Evolutionary conservation across 2,888 invertebrate genomes (phyloP), one percentile per base, ranked within the genome.

Genomic region (Gastrophysa polygoni): DNA sequence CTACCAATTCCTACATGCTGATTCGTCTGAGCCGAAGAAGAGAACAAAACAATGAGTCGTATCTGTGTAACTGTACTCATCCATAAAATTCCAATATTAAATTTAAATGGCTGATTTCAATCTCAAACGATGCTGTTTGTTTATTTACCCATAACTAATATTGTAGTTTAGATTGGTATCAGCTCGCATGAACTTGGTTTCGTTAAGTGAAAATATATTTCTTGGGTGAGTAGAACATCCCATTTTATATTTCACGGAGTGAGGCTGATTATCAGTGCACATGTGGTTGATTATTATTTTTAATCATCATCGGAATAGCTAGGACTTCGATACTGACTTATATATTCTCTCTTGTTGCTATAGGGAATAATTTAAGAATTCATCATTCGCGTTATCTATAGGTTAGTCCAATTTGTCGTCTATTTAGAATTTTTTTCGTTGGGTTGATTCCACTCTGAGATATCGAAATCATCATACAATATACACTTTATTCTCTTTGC

Each of bases 21-120:
- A 18, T 57, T 44, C 14, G 21, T 32, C 17, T 20, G 38, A 47
- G 17, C 47, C 17, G 29, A 38, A 44, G 21, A 43, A 20, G 21
- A 57, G 18, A 24, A 47, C 51, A 59, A 50, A 57, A 59, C 55
- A 63, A 64, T 64, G 52, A 58, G 57, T 55, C 52, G 46, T 52
- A 61, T 52, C 57, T 38, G 57, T 48, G 38, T 52, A 50, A 57
- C 57, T 46, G 57, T 51, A 54, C 59, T 55, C 59, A 54, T 52
- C 63, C 57, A 65, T 59, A 68, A 68, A 66, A 68, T 63, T 65
- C 65, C 68, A 67, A 70, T 74, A 76, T 77, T 75, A 75, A 77
- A 76, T 74, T 75, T 73, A 76, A 77, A 76, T 74, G 72, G 72
- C 74, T 74, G 78, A 78, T 78, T 75, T 75, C 75, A 77, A 78